Evolutionary conservation across 2,797 vertebrate genomes (phyloP), one percentile per base, ranked within the genome.

Genomic region (Pempheris klunzingeri): DNA sequence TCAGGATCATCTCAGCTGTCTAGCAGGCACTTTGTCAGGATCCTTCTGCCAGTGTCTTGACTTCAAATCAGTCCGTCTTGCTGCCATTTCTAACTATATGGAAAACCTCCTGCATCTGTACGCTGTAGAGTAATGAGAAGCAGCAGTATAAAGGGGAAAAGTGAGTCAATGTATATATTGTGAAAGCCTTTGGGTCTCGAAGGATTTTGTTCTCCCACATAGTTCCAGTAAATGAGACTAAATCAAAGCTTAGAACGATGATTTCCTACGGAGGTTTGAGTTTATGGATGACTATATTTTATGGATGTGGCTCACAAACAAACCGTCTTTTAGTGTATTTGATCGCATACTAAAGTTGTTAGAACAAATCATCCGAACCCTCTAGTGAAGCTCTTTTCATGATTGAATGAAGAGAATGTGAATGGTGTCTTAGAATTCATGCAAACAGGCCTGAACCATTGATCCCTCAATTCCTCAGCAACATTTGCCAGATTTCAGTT

Each of bases 1-100:
- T 47, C 52, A 10, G 85, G 83, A 82, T 81, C 73, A 50, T 80
- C 77, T 75, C 53, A 11, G 24, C 62, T 50, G 62, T 72, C 81
- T 80, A 80, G 82, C 84, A 43, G 82, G 75, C 55, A 58, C 50
- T 52, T 69, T 7, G 13, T 59, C 20, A 17, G 18, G 0, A 59
- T 49, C 10, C 55, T n/a, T 8, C 1, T 28, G 22, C 55, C 43
- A n/a, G 69, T 44, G n/a, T 69, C 46, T 34, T 7, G 55, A 75
- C 62, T 80, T 50, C 26, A 41, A 58, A 71, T 71, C 55, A 22
- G 41, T 15, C 58, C 3, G 20, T 58, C 47, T 59, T 7, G 18
- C 55, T 41, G 67, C 46, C 12, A 55, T 68, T 60, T 52, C 17
- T 41, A 53, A 41, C 57, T 53, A 30, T 17, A 26, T 22, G 18